Evolutionary conservation across 23 tunicate species (phyloP), one percentile per base, ranked within the genome.

Genomic region (Aplidium turbinatum): DNA sequence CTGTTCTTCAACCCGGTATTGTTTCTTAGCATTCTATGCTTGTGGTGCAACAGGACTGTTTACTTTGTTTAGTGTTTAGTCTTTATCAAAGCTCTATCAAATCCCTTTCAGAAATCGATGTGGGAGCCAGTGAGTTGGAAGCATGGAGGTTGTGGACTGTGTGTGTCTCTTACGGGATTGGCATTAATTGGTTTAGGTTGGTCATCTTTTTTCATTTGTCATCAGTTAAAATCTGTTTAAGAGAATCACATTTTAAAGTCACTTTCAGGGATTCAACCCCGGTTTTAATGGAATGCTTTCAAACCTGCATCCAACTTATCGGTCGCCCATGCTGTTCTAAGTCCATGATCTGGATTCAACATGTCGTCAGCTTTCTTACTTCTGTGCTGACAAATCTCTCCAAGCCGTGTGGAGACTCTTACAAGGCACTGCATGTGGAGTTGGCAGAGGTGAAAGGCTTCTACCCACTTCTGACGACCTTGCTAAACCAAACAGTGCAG

Each of bases 61-160:
- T n/a, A n/a, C n/a, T n/a, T n/a, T n/a, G n/a, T n/a, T n/a, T n/a
- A n/a, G n/a, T n/a, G n/a, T n/a, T n/a, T n/a, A n/a, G n/a, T n/a
- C n/a, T n/a, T n/a, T n/a, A n/a, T n/a, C n/a, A n/a, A n/a, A n/a
- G n/a, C n/a, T n/a, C n/a, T n/a, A n/a, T n/a, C n/a, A n/a, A n/a
- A n/a, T n/a, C n/a, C n/a, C n/a, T n/a, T n/a, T n/a, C n/a, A n/a
- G n/a, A n/a, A n/a, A n/a, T n/a, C n/a, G n/a, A n/a, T n/a, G n/a
- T n/a, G n/a, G n/a, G n/a, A n/a, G n/a, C 23, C 61, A 16, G 7
- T 60, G 52, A 66, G 29, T 13, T 61, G 0, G 87, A 82, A 31
- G 75, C 73, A 2, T 71, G 79, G 93, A 61, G 34, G 53, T 72
- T 86, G 2, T 86, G 93, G 93, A 78, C 62, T 20, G 63, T 72